Percentiles rank a stretch among this genome's conserved stretches.
Evolutionary conservation across 2,888 invertebrate genomes (phyloP).

Genomic region (Pristionchus arcanus): DNA sequence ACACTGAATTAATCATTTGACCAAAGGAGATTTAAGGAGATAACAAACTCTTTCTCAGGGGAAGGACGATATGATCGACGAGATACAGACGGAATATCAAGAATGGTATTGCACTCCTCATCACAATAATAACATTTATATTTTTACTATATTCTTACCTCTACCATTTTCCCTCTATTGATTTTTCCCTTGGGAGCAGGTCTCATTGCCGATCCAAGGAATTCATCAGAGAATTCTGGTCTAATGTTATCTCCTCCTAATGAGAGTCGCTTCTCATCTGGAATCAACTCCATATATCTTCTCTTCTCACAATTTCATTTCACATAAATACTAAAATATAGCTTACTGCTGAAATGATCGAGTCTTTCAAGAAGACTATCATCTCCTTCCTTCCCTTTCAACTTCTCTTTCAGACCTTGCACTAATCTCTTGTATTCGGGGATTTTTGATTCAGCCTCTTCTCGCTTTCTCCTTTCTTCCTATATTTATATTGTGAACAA

Average conservation of each 20-base stretch:
- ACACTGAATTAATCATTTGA: not conserved
- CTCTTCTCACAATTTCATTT: too few species aligned
- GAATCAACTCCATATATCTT: not conserved
- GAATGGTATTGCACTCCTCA: conserved; percentile 30
- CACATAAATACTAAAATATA: not conserved
- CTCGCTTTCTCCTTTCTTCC: not conserved
- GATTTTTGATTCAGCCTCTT: not conserved
- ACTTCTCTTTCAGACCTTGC: not conserved
- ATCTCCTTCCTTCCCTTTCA: not conserved
- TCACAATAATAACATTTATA: not conserved
- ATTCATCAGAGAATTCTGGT: conserved; percentile 23
- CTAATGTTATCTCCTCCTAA: not conserved
- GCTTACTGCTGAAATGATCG: not conserved
- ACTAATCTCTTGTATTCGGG: conserved; percentile 21
- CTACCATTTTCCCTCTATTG: not conserved
- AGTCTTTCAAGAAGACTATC: conserved; percentile 6
- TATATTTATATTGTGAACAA: not conserved
- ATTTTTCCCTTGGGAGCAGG: conserved; percentile 35
- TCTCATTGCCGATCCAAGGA: conserved; percentile 41
- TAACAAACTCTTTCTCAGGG: conserved; percentile 12
- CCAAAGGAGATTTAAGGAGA: not conserved
- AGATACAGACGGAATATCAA: conserved; percentile 14
- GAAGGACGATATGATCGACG: conserved; percentile 3
- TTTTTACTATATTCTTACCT: not conserved
- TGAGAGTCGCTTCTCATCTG: conserved; percentile 32